phyloP scores from a whole-genome alignment of 1,140 invertebrate species.

The Apis dorsata region DNA sequence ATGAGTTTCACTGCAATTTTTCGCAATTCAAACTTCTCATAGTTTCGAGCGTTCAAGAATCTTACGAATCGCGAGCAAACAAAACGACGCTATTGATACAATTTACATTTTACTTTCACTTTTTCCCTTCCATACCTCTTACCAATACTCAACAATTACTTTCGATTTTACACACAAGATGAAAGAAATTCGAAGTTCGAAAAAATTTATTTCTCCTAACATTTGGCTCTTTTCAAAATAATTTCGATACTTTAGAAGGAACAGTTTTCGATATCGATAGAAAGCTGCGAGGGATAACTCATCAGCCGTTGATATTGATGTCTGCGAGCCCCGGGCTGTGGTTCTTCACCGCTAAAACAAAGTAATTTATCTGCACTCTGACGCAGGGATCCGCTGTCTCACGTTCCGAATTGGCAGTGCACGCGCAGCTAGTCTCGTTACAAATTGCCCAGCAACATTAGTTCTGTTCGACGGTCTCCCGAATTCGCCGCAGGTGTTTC shows the following conservation, averaged over 20 bases:
- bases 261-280: background rate
- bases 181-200: background rate
- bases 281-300: conserved; percentile 31
- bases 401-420: conserved; percentile 42
- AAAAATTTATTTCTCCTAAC: background rate
- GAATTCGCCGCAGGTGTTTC: conserved; percentile 56
- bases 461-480: conserved; percentile 53
- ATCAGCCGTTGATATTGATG: conserved; percentile 59
- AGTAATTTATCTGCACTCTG: conserved; percentile 60
- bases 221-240: background rate
- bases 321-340: conserved; percentile 38
- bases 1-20: conserved; percentile 40
- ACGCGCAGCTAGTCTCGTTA: conserved; percentile 39
- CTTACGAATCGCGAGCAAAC: conserved; percentile 32
- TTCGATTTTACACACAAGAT: background rate
- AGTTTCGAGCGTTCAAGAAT: conserved; percentile 35
- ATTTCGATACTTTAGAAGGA: background rate
- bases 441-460: conserved; percentile 56
- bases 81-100: conserved; percentile 27
- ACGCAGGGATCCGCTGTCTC: conserved; percentile 51
- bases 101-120: background rate
- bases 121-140: background rate
- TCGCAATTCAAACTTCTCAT: conserved; percentile 53
- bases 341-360: conserved; percentile 57
- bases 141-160: background rate